A percentile compares a stretch with the other conserved stretches of the same genome.
Conservation (phyloP, 2,797 vertebrate species). For the Sebastes cheni region DNA sequence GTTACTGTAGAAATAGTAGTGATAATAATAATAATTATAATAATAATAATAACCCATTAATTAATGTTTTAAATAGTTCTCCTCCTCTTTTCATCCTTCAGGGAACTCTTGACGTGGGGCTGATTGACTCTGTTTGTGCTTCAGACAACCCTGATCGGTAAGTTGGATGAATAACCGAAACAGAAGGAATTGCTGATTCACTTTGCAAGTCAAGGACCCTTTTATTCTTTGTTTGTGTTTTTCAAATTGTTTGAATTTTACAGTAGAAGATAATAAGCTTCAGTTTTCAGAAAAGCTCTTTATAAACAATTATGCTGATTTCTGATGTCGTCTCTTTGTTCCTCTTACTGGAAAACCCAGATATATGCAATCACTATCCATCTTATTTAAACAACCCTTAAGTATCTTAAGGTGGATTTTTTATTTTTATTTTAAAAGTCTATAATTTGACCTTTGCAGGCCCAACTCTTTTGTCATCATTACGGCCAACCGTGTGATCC, state of each 20-base stretch:
- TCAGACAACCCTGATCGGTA: constrained; percentile 90
- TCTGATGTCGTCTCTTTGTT: not conserved
- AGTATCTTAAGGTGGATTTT: not conserved
- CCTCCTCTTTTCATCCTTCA: constrained; percentile 29
- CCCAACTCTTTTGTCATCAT: constrained; percentile 91
- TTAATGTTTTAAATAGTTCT: not conserved
- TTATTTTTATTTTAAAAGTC: not conserved
- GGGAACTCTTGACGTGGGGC: constrained; percentile 88
- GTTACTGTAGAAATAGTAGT: not conserved
- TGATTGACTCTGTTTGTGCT: constrained; percentile 89
- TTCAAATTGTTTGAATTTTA: not conserved
- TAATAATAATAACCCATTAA: not conserved
- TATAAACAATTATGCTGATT: not conserved
- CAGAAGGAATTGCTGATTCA: not conserved
- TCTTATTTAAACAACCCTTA: not conserved
- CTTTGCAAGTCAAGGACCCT: not conserved
- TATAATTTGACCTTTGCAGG: constrained; percentile 49
- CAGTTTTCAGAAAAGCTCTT: not conserved
- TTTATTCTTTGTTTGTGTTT: not conserved
- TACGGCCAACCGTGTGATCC: constrained; percentile 88
- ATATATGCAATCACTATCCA: too few relatives aligned
- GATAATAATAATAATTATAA: too few relatives aligned
- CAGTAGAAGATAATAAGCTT: not conserved
- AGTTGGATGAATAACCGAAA: constrained; percentile 15
- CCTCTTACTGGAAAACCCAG: too few relatives aligned